Conservation (phyloP, 2,888 invertebrate species). For the Chrysolina americana region DNA sequence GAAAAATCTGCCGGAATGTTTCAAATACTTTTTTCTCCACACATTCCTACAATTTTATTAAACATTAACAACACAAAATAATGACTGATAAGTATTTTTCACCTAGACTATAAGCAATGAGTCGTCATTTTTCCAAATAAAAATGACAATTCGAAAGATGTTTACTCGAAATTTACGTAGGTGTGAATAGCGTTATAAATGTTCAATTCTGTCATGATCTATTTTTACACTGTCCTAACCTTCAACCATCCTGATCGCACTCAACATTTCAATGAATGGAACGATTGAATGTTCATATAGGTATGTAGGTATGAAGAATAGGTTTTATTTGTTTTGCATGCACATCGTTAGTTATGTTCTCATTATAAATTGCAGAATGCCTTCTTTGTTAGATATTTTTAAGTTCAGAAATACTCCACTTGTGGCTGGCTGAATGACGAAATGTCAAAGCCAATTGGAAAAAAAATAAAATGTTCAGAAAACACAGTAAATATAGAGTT, state of each 20-base stretch:
- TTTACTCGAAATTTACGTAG: slow-evolving; percentile 6
- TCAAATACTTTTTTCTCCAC: too few species aligned
- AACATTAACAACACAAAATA: too few species aligned
- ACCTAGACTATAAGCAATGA: background rate
- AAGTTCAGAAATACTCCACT: too few species aligned
- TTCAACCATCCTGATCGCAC: slow-evolving; percentile 20
- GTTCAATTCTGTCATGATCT: slow-evolving; percentile 40
- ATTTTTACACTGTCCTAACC: slow-evolving; percentile 36
- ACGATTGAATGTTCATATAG: background rate
- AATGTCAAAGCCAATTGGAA: too few species aligned
- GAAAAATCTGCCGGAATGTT: too few species aligned
- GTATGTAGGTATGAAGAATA: background rate
- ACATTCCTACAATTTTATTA: too few species aligned
- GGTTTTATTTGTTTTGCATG: background rate
- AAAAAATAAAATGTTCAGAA: too few species aligned
- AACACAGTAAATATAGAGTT: too few species aligned
- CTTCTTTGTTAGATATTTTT: too few species aligned
- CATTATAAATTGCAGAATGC: background rate
- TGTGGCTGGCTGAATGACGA: too few species aligned
- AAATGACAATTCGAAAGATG: background rate
- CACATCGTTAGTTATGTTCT: background rate
- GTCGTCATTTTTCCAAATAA: background rate
- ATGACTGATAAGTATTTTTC: too few species aligned
- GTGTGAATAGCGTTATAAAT: slow-evolving; percentile 17
- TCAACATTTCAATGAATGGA: slow-evolving; percentile 12